Conservation (phyloP, 2,797 vertebrate genomes). For the Lemur catta region DNA sequence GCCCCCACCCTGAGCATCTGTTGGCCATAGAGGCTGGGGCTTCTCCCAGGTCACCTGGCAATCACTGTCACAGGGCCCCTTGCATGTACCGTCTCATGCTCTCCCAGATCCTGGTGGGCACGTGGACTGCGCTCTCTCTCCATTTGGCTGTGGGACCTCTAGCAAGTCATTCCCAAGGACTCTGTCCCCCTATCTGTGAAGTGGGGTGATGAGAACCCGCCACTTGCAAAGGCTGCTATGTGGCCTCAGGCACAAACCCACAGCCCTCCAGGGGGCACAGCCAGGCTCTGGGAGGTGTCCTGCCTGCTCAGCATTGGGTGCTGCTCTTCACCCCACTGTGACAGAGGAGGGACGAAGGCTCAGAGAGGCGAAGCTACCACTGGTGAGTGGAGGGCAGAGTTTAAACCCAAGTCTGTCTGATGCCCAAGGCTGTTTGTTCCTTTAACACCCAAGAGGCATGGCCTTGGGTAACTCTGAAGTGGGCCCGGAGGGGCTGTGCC, state of each 20-base stretch:
- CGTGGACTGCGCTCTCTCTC: not conserved
- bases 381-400: not conserved
- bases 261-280: not conserved
- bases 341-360: not conserved
- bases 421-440: not conserved
- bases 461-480: not conserved
- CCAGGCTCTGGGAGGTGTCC: not conserved
- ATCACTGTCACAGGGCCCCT: not conserved
- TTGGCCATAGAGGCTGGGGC: not conserved
- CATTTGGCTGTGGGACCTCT: not conserved
- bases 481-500: not conserved
- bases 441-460: not conserved
- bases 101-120: not conserved
- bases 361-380: not conserved
- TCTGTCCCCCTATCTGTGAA: not conserved
- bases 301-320: not conserved
- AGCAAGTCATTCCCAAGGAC: not conserved
- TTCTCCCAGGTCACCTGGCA: not conserved
- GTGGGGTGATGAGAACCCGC: not conserved
- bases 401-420: not conserved
- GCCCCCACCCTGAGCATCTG: not conserved
- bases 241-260: rapidly evolving
- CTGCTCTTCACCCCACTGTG: not conserved
- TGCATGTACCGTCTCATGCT: not conserved
- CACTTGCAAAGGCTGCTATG: not conserved